phyloP scores from a whole-genome alignment of 2,888 invertebrate genomes.

The Pollenia amentaria region DNA sequence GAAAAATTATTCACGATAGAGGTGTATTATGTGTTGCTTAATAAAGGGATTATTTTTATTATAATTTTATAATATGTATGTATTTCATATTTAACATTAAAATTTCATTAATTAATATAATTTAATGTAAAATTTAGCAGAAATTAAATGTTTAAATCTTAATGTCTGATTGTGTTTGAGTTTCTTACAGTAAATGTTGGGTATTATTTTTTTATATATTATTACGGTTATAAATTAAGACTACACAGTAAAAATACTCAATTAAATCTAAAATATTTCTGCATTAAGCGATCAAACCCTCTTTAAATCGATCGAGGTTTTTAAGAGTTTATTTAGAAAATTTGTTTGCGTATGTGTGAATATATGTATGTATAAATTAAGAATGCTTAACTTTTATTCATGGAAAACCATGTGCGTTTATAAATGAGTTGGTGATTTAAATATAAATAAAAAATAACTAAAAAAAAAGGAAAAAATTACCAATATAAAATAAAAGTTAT shows the following conservation, averaged over 20 bases:
- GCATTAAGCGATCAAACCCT: slow-evolving; percentile 24
- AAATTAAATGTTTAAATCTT: slow-evolving; percentile 51
- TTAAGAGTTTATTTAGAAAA: neutral
- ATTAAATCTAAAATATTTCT: slow-evolving; percentile 45
- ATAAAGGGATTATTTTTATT: slow-evolving; percentile 40
- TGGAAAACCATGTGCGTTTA: slow-evolving; percentile 38
- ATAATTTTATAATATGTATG: slow-evolving; percentile 47
- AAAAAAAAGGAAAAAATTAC: slow-evolving; percentile 19
- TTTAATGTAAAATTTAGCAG: slow-evolving; percentile 41
- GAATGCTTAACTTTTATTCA: slow-evolving; percentile 10
- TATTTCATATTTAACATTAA: slow-evolving; percentile 65
- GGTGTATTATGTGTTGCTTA: slow-evolving; percentile 16
- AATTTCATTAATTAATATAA: slow-evolving; percentile 48
- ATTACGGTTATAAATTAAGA: slow-evolving; percentile 56
- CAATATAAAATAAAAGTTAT: neutral
- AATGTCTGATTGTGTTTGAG: slow-evolving; percentile 51
- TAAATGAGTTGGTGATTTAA: slow-evolving; percentile 26
- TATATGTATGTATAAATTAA: slow-evolving; percentile 13
- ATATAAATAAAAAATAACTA: slow-evolving; percentile 43
- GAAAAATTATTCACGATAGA: neutral
- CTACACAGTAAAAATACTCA: slow-evolving; percentile 57
- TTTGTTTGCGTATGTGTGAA: neutral
- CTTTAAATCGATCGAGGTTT: slow-evolving; percentile 17
- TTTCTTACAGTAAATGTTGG: slow-evolving; percentile 36
- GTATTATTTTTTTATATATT: slow-evolving; percentile 27